Percentiles rank a stretch among this genome's conserved stretches.
Conservation (phyloP, 2,113 vertebrate genomes). For the Myiozetetes cayanensis region DNA sequence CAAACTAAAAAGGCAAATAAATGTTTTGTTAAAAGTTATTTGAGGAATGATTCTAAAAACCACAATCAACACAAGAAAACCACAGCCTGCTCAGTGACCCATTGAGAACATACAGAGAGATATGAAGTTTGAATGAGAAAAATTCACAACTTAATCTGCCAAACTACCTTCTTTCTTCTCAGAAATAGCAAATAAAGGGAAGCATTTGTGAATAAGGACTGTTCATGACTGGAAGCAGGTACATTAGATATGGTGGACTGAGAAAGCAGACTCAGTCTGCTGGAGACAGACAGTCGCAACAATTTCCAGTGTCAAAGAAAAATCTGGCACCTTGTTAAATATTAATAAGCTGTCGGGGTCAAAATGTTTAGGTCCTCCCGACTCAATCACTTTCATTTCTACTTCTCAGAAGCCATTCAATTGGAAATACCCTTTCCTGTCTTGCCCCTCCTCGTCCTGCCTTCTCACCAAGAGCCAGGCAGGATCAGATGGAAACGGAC, state of each 20-base stretch:
- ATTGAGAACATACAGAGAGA: conserved; percentile 21
- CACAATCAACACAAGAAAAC: conserved; percentile 35
- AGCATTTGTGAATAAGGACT: conserved; percentile 22
- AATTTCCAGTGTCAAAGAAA: conserved; percentile 47
- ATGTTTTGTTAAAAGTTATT: conserved; percentile 45
- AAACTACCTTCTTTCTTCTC: conserved; percentile 13
- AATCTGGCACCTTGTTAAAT: conserved; percentile 63
- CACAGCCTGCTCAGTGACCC: conserved; percentile 34
- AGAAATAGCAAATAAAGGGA: conserved; percentile 29
- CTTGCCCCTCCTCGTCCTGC: conserved; percentile 12
- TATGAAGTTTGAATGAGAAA: conserved; percentile 24
- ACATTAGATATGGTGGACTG: conserved; percentile 43
- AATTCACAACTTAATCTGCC: conserved; percentile 10
- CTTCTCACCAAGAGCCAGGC: not conserved
- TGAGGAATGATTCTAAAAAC: conserved; percentile 28
- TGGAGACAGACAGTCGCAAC: conserved; percentile 44
- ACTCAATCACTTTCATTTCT: conserved; percentile 58
- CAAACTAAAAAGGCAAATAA: conserved; percentile 38
- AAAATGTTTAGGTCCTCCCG: conserved; percentile 38
- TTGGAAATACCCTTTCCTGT: conserved; percentile 4
- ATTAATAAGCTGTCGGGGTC: conserved; percentile 57
- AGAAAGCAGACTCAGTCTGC: conserved; percentile 48
- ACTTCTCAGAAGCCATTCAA: conserved; percentile 35
- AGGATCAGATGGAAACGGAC: not conserved
- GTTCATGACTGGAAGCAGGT: conserved; percentile 40